Evolutionary conservation across 2,797 vertebrate genomes (phyloP).

Genomic region (Vultur gryphus): DNA sequence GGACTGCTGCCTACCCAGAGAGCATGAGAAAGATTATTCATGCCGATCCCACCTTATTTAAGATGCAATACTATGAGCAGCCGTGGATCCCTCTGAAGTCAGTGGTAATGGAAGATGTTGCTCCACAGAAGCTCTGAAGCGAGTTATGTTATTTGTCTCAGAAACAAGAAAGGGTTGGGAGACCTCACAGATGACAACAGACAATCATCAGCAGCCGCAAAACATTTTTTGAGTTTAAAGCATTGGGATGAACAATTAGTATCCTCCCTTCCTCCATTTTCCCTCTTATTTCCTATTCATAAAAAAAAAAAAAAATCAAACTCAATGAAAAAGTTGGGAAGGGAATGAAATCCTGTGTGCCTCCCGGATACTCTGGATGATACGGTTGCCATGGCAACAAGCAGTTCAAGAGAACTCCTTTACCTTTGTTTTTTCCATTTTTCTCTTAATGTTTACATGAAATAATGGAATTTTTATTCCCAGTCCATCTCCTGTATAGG

Average conservation of each 20-base stretch:
- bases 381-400: slow-evolving; percentile 50
- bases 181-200: background rate
- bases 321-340: slow-evolving; percentile 8
- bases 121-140: background rate
- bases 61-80: background rate
- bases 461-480: background rate
- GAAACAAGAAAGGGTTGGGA: background rate
- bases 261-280: background rate
- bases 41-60: background rate
- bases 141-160: background rate
- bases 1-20: background rate
- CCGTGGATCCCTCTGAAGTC: background rate
- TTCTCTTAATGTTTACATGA: slow-evolving; percentile 19
- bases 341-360: background rate
- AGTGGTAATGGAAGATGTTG: background rate
- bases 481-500: background rate
- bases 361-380: background rate
- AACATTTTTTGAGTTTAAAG: background rate
- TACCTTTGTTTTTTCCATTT: slow-evolving; percentile 54
- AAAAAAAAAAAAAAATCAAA: slow-evolving; percentile 2
- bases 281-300: background rate
- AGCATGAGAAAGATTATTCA: background rate
- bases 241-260: background rate
- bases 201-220: background rate
- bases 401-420: slow-evolving; percentile 33